Percentiles rank a stretch among this genome's conserved stretches.
Conservation (phyloP, 2,797 vertebrate species). For the Eulemur rubriventer region DNA sequence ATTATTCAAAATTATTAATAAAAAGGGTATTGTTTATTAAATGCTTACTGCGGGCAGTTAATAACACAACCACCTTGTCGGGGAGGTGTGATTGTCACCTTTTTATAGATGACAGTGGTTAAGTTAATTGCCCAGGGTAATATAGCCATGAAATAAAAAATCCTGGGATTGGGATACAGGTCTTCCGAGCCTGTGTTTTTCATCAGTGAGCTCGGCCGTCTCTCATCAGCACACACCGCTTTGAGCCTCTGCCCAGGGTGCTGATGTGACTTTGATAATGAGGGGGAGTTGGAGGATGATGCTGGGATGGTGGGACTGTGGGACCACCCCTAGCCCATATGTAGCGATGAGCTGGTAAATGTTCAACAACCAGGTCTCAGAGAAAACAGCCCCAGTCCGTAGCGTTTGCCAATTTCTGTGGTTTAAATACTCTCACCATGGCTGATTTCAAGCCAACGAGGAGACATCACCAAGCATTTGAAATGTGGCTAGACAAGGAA, state of each 20-base stretch:
- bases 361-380: neutral
- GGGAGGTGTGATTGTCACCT: neutral
- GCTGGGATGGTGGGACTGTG: too few relatives aligned
- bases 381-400: neutral
- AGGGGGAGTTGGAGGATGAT: neutral
- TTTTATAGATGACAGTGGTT: neutral
- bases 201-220: neutral
- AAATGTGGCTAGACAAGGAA: neutral
- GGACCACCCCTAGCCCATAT: neutral
- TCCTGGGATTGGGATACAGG: neutral
- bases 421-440: neutral
- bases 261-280: neutral
- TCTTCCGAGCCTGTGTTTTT: neutral
- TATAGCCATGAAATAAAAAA: neutral
- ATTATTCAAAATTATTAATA: neutral
- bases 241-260: neutral
- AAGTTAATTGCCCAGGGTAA: neutral
- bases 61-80: neutral
- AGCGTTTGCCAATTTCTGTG: neutral
- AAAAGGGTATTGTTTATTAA: neutral
- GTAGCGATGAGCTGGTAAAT: neutral
- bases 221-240: accelerated
- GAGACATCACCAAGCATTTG: neutral
- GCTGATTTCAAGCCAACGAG: neutral
- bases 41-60: neutral